phyloP scores from a whole-genome alignment of 1,140 invertebrate species.

The Tetramorium parvispinum region DNA sequence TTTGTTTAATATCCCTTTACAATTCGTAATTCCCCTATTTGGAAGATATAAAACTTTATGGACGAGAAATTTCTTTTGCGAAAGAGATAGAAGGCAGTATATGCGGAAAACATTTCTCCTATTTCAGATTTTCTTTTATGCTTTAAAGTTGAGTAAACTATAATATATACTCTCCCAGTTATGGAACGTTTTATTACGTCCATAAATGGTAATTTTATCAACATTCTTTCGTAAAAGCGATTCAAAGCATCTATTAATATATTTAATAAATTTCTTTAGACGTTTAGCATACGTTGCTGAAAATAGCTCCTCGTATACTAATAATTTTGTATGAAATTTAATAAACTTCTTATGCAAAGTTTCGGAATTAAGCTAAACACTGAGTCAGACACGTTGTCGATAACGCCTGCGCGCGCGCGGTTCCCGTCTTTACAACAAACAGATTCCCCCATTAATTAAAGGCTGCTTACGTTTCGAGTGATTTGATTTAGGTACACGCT shows the following conservation, averaged over 20 bases:
- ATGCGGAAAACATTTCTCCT: constrained; percentile 3
- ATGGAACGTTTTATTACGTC: not conserved
- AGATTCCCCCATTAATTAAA: constrained; percentile 28
- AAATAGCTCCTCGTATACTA: not conserved
- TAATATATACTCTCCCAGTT: not conserved
- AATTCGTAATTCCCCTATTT: constrained; percentile 31
- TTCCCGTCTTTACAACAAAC: not conserved
- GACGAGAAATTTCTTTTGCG: constrained; percentile 17
- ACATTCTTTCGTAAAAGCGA: not conserved
- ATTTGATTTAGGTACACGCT: constrained; percentile 38
- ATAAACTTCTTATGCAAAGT: constrained; percentile 24
- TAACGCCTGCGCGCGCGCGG: not conserved
- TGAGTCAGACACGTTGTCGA: not conserved
- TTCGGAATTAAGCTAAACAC: not conserved
- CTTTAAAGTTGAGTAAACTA: constrained; percentile 20
- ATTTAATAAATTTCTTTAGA: not conserved
- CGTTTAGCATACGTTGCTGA: not conserved
- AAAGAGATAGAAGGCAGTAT: constrained; percentile 16
- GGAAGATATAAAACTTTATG: constrained; percentile 39
- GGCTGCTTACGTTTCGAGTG: constrained; percentile 34
- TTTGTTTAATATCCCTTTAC: constrained; percentile 34
- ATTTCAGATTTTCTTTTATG: constrained; percentile 23
- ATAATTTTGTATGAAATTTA: not conserved
- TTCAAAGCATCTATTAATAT: not conserved
- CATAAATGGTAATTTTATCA: constrained; percentile 30